Evolutionary conservation across 2,888 invertebrate genomes (phyloP), one percentile per base, ranked within the genome.

Genomic region (Epinotia ramella): DNA sequence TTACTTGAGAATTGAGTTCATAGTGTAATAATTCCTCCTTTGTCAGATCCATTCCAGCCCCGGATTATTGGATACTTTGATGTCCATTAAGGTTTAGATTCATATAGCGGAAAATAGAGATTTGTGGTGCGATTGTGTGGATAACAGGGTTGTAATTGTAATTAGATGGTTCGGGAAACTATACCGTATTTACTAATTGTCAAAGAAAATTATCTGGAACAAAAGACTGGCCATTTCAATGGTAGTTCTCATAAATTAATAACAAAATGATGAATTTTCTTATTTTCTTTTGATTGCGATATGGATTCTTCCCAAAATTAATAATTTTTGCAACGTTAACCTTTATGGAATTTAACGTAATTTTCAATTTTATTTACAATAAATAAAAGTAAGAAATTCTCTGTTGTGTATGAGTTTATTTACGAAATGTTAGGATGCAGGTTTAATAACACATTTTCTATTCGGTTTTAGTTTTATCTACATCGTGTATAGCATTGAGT

Each of bases 51-150:
- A 76, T 76, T 76, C 62, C 62, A 28, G 18, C 33, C 62, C 20
- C 59, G 71, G 67, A 72, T 76, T 72, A 76, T 76, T 63, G 72
- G 72, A 76, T 76, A 76, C 76, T 76, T 76, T 76, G 76, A 76
- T 76, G 76, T 76, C 62, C 76, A 76, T 76, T 72, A 76, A 20
- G 67, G 76, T 46, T 76, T 63, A 76, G 20, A 76, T 76, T 76
- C 76, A 76, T 72, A 76, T 49, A 57, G 76, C 76, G 76, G 76
- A 76, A 72, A 76, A 76, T 76, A 67, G 72, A 62, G 70, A 66
- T 75, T 71, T 67, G 72, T 62, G 66, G 65, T 66, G 70, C 65
- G 44, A 71, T 66, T 66, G 66, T 28, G 75, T 71, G 75, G 66
- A 75, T 75, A 70, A 75, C 70, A 46, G 70, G 65, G 65, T 66